phyloP scores from a whole-genome alignment of 2,113 vertebrate genomes.

The Dasypus novemcinctus region DNA sequence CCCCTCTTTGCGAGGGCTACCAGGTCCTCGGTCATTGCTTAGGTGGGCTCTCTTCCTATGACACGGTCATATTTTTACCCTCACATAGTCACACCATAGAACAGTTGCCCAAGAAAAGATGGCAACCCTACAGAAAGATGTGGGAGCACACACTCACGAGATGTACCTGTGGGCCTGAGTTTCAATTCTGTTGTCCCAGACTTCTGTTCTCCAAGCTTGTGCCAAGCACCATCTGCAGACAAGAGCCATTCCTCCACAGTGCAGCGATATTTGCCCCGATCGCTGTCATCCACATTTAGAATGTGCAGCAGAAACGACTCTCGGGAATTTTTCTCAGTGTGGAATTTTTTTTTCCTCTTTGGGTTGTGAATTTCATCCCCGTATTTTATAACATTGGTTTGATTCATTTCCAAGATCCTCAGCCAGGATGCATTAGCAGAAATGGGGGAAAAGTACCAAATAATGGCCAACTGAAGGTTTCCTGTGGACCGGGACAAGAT shows the following conservation, averaged over 20 bases:
- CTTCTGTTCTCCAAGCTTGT: conserved; percentile 61
- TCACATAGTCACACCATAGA: background rate
- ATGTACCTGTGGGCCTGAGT: conserved; percentile 80
- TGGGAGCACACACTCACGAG: background rate
- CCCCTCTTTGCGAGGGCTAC: background rate
- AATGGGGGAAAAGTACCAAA: conserved; percentile 77
- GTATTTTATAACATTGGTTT: conserved; percentile 61
- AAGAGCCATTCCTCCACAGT: conserved; percentile 87
- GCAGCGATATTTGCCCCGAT: conserved; percentile 86
- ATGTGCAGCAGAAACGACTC: conserved; percentile 82
- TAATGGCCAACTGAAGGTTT: conserved; percentile 60
- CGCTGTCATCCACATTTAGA: background rate
- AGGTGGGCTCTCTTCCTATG: background rate
- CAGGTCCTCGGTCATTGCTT: background rate
- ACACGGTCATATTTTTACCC: background rate
- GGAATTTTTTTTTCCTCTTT: conserved; percentile 74
- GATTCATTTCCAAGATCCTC: conserved; percentile 68
- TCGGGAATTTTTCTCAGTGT: conserved; percentile 74
- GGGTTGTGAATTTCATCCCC: conserved; percentile 70
- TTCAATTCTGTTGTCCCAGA: conserved; percentile 75
- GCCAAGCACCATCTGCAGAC: conserved; percentile 69
- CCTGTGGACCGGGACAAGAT: conserved; percentile 40
- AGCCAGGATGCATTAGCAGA: background rate
- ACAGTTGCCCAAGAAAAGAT: background rate
- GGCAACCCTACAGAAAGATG: background rate